Evolutionary conservation across 2,113 vertebrate species (phyloP).

Genomic region (Taurulus bubalis): DNA sequence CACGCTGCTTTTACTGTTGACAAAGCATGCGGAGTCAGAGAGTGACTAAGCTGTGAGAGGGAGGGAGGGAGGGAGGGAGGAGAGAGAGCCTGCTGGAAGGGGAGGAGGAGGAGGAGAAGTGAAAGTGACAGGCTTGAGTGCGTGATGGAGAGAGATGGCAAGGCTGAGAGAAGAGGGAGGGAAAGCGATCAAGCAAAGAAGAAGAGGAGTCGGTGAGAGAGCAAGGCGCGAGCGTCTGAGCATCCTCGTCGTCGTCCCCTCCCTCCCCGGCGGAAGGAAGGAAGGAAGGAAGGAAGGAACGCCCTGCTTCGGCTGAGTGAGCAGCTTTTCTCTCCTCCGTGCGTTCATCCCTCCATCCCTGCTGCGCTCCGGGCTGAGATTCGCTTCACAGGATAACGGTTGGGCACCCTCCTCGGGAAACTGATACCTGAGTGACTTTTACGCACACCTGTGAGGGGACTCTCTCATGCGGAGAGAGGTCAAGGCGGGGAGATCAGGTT

Average conservation of each 20-base stretch:
- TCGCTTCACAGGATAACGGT: not conserved
- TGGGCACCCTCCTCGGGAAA: not conserved
- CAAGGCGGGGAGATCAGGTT: slow-evolving; percentile 18
- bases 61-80: slow-evolving; percentile 26
- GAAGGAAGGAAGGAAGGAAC: slow-evolving; percentile 66
- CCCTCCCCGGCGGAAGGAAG: slow-evolving; percentile 44
- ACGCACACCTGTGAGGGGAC: slow-evolving; percentile 6
- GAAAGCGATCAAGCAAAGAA: not conserved
- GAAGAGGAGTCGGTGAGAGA: slow-evolving; percentile 1
- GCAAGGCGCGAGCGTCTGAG: slow-evolving; percentile 27
- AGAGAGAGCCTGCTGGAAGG: slow-evolving; percentile 29
- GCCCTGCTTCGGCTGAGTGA: slow-evolving; percentile 70
- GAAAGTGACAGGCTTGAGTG: slow-evolving; percentile 45
- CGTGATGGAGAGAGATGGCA: slow-evolving; percentile 22
- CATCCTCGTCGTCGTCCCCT: slow-evolving; percentile 45
- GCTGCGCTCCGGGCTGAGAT: slow-evolving; percentile 27
- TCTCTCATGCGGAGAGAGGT: not conserved
- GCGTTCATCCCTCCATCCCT: slow-evolving; percentile 52
- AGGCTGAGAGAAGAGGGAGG: slow-evolving; percentile 37
- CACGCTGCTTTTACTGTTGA: slow-evolving; percentile 73
- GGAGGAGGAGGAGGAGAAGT: slow-evolving; percentile 10
- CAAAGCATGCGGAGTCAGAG: slow-evolving; percentile 69
- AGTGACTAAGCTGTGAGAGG: slow-evolving; percentile 61
- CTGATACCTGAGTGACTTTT: not conserved
- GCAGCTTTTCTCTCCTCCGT: slow-evolving; percentile 56